phyloP scores from a whole-genome alignment of 2,888 invertebrate species.

The Willowsia nigromaculata region DNA sequence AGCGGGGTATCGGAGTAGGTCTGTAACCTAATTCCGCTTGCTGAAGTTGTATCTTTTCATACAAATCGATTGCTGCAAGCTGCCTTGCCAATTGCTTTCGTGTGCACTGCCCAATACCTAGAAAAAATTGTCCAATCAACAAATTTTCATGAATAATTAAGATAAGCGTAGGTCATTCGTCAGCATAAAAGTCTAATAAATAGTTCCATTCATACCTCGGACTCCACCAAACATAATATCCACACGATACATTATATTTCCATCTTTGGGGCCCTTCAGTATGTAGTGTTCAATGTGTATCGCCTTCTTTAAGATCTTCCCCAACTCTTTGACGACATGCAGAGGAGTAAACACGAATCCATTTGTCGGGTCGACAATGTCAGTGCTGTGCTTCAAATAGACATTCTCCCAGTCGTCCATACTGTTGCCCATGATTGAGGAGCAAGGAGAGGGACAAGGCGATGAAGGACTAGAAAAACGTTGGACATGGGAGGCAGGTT shows the following conservation, averaged over 20 bases:
- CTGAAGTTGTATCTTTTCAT: conserved; percentile 6
- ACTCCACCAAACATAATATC: conserved; percentile 27
- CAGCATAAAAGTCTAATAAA: not conserved
- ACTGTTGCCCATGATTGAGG: not conserved
- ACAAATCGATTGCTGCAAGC: conserved; percentile 46
- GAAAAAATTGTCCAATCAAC: not conserved
- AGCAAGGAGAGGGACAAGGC: not conserved
- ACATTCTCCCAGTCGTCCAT: conserved; percentile 29
- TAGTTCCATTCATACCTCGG: not conserved
- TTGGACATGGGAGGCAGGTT: too few species aligned
- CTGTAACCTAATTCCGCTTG: not conserved
- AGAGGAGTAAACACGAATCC: conserved; percentile 41
- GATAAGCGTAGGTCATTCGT: not conserved
- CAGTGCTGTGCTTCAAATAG: not conserved
- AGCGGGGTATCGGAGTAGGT: not conserved
- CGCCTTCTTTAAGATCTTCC: not conserved
- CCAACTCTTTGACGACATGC: conserved; percentile 27
- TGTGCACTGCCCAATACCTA: conserved; percentile 49
- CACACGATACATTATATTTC: conserved; percentile 15
- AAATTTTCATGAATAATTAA: not conserved
- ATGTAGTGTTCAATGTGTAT: conserved; percentile 42
- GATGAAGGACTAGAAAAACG: too few species aligned
- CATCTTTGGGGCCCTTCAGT: not conserved
- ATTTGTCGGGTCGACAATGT: conserved; percentile 4
- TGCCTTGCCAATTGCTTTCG: conserved; percentile 36